These are phyloP conservation scores for Bergia sp. DNA, from an alignment of 92 coral and sea anemone species.

Conservation along the genomic window DNA sequence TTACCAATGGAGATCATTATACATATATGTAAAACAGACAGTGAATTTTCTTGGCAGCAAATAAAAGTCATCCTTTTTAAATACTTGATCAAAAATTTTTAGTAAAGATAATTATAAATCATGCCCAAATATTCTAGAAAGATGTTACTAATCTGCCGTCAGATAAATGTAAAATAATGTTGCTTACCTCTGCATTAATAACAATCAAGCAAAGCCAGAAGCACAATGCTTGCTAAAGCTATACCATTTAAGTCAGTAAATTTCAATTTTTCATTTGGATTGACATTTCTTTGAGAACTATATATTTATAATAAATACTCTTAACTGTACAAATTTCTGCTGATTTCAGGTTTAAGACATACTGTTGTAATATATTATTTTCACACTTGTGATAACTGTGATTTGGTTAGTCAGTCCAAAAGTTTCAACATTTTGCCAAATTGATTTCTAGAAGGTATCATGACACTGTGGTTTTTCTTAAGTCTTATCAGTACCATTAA, in stretches of 20 bases:
- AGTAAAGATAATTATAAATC: no score
- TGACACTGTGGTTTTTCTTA: neutral
- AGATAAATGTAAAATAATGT: no score
- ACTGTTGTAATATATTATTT: neutral
- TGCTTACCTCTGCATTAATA: no score
- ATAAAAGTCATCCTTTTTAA: no score
- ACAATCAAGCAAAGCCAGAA: no score
- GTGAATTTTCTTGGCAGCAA: no score
- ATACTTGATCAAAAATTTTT: no score
- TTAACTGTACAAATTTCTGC: neutral
- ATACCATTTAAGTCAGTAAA: neutral
- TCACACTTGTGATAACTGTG: neutral
- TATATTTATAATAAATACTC: no score
- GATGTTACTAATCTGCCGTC: no score
- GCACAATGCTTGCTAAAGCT: neutral
- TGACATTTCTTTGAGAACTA: neutral
- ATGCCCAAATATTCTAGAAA: no score
- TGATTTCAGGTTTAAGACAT: neutral
- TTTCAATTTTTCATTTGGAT: neutral
- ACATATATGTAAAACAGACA: no score
- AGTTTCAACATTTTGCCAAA: neutral
- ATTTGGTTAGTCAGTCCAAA: neutral
- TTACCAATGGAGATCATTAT: no score
- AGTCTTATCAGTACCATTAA: constrained; percentile 1
- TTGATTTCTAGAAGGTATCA: neutral